phyloP scores from a whole-genome alignment of 2,113 vertebrate species.

The Phylloscopus whistleri region DNA sequence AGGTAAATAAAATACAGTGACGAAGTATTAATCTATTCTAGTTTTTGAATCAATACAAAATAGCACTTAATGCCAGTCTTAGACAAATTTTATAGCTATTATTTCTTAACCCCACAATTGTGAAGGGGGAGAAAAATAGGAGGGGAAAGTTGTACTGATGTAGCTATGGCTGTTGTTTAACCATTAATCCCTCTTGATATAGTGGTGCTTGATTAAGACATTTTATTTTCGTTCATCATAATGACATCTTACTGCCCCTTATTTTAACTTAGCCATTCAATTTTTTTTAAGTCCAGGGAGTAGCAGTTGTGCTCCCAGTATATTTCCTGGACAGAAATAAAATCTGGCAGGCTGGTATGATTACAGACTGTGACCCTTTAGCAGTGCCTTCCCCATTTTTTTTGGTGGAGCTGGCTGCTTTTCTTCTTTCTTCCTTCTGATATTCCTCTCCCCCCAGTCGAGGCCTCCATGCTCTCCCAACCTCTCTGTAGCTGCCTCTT shows the following conservation, averaged over 20 bases:
- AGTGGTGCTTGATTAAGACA: not conserved
- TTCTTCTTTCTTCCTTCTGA: not conserved
- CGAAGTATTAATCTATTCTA: not conserved
- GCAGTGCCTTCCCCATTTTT: not conserved
- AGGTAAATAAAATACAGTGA: not conserved
- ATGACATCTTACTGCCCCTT: not conserved
- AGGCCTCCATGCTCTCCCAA: slow-evolving; percentile 18
- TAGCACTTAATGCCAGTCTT: not conserved
- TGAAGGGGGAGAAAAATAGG: not conserved
- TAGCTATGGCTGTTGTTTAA: not conserved
- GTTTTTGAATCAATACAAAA: not conserved
- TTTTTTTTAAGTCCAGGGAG: not conserved
- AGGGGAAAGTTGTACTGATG: not conserved
- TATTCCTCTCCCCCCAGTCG: not conserved
- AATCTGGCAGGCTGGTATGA: not conserved
- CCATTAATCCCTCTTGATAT: not conserved
- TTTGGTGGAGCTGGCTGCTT: not conserved
- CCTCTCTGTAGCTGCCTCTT: not conserved
- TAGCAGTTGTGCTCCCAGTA: not conserved
- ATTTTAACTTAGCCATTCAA: not conserved
- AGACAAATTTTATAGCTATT: not conserved
- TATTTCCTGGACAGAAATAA: slow-evolving; percentile 9
- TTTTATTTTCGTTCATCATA: slow-evolving; percentile 24
- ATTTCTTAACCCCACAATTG: not conserved
- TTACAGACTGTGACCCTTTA: not conserved